Conservation (phyloP, 2,797 vertebrate species). For the Tapirus indicus region DNA sequence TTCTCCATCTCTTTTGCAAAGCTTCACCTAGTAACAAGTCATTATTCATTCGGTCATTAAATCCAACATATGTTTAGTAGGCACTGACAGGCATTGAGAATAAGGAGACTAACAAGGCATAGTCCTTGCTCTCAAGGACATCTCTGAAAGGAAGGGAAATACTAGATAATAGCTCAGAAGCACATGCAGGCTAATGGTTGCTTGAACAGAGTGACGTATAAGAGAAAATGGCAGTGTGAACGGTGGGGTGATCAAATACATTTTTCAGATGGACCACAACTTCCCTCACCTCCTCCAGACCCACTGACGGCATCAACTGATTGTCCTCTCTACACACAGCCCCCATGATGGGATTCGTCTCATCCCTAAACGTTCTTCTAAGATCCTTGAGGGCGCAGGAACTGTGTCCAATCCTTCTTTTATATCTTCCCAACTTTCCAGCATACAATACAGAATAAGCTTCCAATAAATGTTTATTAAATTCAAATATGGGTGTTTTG, state of each 20-base stretch:
- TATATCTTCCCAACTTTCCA: background rate
- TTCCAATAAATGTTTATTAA: background rate
- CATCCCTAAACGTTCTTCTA: background rate
- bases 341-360: background rate
- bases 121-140: background rate
- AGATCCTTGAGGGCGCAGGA: background rate
- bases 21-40: background rate
- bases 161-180: background rate
- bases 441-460: background rate
- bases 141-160: background rate
- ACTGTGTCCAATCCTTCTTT: background rate
- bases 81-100: background rate
- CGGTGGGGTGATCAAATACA: background rate
- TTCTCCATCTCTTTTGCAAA: background rate
- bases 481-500: background rate
- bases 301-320: background rate
- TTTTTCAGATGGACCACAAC: background rate
- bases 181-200: background rate
- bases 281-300: background rate
- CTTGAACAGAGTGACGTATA: background rate
- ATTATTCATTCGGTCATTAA: background rate
- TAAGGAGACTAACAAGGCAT: background rate
- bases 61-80: background rate
- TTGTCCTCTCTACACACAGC: fast-evolving
- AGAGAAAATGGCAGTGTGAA: background rate